These are phyloP conservation scores for Ichneumon xanthorius DNA, from an alignment of 2,888 invertebrate species.

Conservation along the genomic window DNA sequence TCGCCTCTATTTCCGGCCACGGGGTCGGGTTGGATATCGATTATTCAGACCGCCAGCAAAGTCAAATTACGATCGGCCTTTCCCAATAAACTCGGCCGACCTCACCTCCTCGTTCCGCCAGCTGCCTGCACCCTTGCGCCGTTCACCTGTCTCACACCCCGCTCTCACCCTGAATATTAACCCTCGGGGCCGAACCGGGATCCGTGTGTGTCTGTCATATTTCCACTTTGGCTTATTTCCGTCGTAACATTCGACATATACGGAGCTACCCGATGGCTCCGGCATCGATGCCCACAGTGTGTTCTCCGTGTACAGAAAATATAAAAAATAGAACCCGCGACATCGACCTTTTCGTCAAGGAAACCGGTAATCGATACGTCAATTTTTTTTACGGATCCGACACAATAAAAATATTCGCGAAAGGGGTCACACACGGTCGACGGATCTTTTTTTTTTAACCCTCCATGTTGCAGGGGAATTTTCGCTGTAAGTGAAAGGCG, in stretches of 20 bases:
- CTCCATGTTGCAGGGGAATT: background rate
- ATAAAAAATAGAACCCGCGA: background rate
- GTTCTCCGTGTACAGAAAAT: too few species aligned
- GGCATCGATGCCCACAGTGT: conserved; percentile 1
- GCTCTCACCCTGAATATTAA: conserved; percentile 40
- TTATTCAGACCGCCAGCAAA: conserved; percentile 79
- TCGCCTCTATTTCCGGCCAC: conserved; percentile 78
- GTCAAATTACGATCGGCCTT: conserved; percentile 79
- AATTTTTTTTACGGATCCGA: background rate
- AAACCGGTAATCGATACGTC: conserved; percentile 2
- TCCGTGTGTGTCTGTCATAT: conserved; percentile 63
- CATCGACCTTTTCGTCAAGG: background rate
- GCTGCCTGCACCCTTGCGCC: background rate
- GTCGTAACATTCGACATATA: conserved; percentile 32
- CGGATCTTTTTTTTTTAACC: background rate
- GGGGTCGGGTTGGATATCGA: conserved; percentile 76
- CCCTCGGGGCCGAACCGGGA: conserved; percentile 25
- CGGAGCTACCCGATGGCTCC: background rate
- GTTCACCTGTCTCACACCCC: background rate
- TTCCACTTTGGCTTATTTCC: conserved; percentile 46
- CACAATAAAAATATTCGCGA: background rate
- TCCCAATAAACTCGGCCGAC: conserved; percentile 72
- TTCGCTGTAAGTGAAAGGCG: background rate
- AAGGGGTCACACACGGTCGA: background rate
- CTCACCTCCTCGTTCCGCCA: conserved; percentile 56